phyloP scores from a whole-genome alignment of 1,140 invertebrate genomes.

The Whitmania pigra region DNA sequence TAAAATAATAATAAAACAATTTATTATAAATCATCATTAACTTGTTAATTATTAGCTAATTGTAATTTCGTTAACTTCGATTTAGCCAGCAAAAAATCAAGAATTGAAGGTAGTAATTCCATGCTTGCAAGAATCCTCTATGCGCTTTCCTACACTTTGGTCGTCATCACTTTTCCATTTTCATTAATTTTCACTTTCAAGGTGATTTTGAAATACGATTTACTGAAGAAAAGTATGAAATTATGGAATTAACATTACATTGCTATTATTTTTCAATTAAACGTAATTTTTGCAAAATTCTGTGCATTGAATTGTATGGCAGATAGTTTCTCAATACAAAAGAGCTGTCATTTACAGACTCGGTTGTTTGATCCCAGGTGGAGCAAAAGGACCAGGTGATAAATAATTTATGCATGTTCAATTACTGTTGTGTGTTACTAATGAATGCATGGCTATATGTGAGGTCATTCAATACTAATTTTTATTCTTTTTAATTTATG shows the following conservation, averaged over 20 bases:
- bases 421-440: no score
- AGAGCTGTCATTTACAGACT: slow-evolving; percentile 14
- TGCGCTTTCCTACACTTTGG: slow-evolving; percentile 66
- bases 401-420: neutral
- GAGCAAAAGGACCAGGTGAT: slow-evolving; percentile 15
- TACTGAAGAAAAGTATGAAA: neutral
- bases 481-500: no score
- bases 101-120: no score
- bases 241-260: neutral
- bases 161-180: slow-evolving; percentile 77
- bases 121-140: slow-evolving; percentile 51
- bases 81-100: no score
- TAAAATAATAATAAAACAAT: no score
- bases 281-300: neutral
- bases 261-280: neutral
- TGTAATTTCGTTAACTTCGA: no score
- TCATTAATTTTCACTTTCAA: slow-evolving; percentile 84
- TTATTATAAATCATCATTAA: no score
- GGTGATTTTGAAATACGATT: slow-evolving; percentile 46
- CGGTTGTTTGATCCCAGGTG: slow-evolving; percentile 41
- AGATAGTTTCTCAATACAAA: slow-evolving; percentile 25
- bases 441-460: no score
- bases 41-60: no score
- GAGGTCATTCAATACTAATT: no score
- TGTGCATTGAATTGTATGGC: neutral